A percentile compares a stretch with the other conserved stretches of the same genome.
These are phyloP conservation scores for Loripinus fragilis DNA, from an alignment of 2,888 invertebrate species.

Conservation along the genomic window DNA sequence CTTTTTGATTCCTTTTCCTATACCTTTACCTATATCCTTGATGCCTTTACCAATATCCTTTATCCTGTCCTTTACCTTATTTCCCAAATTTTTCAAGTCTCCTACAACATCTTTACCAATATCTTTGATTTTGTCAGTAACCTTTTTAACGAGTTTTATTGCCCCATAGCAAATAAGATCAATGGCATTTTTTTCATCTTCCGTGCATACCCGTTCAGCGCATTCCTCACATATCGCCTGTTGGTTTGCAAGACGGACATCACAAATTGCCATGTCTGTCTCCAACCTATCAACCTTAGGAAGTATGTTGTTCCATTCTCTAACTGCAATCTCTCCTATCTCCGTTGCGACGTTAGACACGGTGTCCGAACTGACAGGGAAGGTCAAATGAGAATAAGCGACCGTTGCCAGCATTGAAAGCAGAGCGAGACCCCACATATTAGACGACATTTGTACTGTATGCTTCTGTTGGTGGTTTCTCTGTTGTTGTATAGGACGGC, in stretches of 20 bases:
- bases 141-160: no score
- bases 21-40: background rate
- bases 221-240: background rate
- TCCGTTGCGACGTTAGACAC: no score
- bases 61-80: background rate
- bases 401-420: no score
- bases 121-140: background rate
- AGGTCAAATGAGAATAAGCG: no score
- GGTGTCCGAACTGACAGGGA: no score
- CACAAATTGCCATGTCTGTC: background rate
- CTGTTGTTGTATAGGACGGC: no score
- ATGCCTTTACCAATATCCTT: background rate
- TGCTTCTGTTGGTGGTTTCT: no score
- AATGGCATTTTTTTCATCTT: background rate
- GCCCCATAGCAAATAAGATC: background rate
- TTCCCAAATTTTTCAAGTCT: background rate
- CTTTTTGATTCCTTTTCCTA: background rate
- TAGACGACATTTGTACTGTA: no score
- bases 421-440: no score
- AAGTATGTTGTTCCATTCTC: background rate
- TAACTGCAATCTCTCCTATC: no score
- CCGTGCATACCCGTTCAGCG: background rate
- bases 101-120: background rate
- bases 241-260: background rate
- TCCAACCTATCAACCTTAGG: background rate